These are phyloP conservation scores for Aleadryas rufinucha DNA, from an alignment of 2,113 vertebrate genomes.

Conservation along the genomic window DNA sequence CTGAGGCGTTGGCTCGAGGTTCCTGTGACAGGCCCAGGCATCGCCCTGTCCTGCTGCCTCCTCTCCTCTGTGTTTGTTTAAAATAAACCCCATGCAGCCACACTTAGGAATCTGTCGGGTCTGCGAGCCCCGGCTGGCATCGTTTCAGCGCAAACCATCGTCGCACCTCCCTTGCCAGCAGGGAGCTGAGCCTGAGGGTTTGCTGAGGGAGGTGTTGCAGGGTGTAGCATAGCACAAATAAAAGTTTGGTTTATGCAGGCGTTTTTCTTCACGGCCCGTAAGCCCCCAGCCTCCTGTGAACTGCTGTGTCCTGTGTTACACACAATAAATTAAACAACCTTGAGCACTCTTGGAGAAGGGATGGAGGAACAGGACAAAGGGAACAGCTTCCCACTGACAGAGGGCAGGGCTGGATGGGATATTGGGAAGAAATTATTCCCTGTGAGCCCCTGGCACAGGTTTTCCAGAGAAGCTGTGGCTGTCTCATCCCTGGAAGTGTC, in stretches of 20 bases:
- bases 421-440: too few species aligned
- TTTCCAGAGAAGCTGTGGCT: not conserved
- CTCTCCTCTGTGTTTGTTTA: not conserved
- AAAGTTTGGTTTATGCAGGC: not conserved
- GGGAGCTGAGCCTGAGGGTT: not conserved
- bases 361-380: not conserved
- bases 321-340: rapidly evolving
- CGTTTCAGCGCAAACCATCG: not conserved
- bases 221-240: rapidly evolving
- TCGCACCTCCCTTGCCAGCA: rapidly evolving
- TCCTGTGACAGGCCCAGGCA: not conserved
- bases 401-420: not conserved
- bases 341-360: not conserved
- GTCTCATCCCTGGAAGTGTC: not conserved
- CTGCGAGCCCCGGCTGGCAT: not conserved
- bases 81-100: not conserved
- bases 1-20: not conserved
- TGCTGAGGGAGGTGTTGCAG: not conserved
- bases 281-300: not conserved
- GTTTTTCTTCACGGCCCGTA: rapidly evolving
- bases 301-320: not conserved
- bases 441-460: not conserved
- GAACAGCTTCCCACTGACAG: not conserved
- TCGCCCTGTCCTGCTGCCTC: too few species aligned
- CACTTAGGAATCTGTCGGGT: too few species aligned